phyloP scores from a whole-genome alignment of 1,140 invertebrate species.

The Metopolophium dirhodum region DNA sequence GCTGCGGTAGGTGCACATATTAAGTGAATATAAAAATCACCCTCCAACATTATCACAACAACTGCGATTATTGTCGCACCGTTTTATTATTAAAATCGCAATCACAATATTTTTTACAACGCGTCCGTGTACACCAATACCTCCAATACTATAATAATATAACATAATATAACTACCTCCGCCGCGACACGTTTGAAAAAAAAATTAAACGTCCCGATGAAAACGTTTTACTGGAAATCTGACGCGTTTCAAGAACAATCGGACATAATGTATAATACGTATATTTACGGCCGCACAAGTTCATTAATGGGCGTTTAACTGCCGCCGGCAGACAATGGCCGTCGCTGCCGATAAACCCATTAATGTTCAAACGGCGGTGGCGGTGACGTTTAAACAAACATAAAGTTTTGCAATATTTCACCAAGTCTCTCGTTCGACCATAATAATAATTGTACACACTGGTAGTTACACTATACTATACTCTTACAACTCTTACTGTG shows the following conservation, averaged over 20 bases:
- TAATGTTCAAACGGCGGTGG: neutral
- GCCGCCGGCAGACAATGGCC: neutral
- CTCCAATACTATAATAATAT: neutral
- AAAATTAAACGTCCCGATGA: neutral
- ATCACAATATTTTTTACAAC: neutral
- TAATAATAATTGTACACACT: neutral
- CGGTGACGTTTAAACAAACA: slow-evolving; percentile 15
- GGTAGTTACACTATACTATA: neutral
- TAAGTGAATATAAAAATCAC: neutral
- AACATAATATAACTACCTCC: neutral
- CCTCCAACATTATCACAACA: neutral
- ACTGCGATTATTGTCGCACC: neutral
- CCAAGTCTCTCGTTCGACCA: neutral
- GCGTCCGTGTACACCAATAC: neutral
- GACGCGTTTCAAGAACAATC: neutral
- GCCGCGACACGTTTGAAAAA: neutral
- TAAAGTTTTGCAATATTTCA: slow-evolving; percentile 3
- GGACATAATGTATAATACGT: slow-evolving; percentile 1
- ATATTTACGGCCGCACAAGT: neutral
- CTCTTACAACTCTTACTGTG: neutral
- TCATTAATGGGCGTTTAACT: slow-evolving; percentile 16
- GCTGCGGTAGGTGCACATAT: no score
- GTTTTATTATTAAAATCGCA: neutral
- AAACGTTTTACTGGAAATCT: slow-evolving; percentile 2
- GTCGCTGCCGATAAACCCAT: neutral